Evolutionary conservation across 2,113 vertebrate species (phyloP).

Genomic region (Pandion haliaetus): DNA sequence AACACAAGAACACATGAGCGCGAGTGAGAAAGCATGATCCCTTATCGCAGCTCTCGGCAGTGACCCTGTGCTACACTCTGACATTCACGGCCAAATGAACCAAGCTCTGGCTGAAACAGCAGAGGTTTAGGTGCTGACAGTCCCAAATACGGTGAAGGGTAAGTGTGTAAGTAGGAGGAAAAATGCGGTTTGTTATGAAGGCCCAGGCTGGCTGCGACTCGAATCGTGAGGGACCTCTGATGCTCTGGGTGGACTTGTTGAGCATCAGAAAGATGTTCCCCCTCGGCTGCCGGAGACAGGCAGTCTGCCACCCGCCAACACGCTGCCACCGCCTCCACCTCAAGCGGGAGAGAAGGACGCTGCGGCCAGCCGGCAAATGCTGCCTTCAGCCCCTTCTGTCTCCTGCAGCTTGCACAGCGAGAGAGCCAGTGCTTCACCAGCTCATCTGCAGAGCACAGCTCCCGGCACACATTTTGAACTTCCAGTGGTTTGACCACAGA

Average conservation of each 20-base stretch:
- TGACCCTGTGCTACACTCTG: not conserved
- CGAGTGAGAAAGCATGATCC: not conserved
- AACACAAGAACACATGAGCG: not conserved
- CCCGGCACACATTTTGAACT: not conserved
- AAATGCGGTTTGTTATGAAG: fast-evolving
- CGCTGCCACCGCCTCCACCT: not conserved
- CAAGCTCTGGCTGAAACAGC: not conserved
- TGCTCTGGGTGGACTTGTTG: not conserved
- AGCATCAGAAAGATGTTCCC: not conserved
- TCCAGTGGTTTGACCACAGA: conserved; percentile 3
- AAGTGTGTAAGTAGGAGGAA: not conserved
- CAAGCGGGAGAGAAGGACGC: not conserved
- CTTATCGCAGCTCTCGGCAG: not conserved
- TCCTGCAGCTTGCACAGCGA: not conserved
- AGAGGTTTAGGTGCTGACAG: not conserved
- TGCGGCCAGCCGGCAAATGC: not conserved
- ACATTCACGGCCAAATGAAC: not conserved
- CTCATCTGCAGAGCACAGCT: not conserved
- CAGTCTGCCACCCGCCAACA: not conserved
- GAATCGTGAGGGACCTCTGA: not conserved
- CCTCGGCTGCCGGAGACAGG: fast-evolving
- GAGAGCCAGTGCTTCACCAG: not conserved
- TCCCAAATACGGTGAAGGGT: not conserved
- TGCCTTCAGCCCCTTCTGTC: not conserved
- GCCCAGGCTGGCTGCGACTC: not conserved